Evolutionary conservation across 1,140 invertebrate species (phyloP).

Genomic region (Drosophila elegans): DNA sequence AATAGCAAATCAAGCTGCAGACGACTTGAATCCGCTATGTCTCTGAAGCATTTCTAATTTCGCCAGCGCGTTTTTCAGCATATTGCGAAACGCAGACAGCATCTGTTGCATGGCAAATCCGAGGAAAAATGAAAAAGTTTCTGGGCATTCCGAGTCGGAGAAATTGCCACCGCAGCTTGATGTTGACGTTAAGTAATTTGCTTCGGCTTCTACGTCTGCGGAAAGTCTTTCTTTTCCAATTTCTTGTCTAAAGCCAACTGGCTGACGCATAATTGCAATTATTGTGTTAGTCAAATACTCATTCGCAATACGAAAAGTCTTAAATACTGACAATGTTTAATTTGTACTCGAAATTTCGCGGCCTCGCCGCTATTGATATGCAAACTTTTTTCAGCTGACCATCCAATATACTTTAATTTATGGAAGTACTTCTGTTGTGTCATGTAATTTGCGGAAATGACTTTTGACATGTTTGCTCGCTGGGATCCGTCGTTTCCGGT

Average conservation of each 20-base stretch:
- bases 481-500: constrained; percentile 31
- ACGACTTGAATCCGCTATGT: constrained; percentile 26
- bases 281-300: constrained; percentile 71
- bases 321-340: constrained; percentile 25
- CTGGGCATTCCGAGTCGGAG: constrained; percentile 20
- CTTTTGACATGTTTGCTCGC: constrained; percentile 64
- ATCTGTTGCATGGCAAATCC: constrained; percentile 66
- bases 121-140: constrained; percentile 35
- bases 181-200: constrained; percentile 58
- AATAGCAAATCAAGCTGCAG: constrained; percentile 67
- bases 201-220: constrained; percentile 28
- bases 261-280: constrained; percentile 70
- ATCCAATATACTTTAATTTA: constrained; percentile 74
- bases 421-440: constrained; percentile 46
- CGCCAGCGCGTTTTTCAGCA: constrained; percentile 43
- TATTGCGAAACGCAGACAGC: constrained; percentile 62
- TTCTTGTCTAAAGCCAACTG: constrained; percentile 30
- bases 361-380: constrained; percentile 13
- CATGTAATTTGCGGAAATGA: constrained; percentile 74
- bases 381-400: constrained; percentile 19
- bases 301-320: constrained; percentile 32
- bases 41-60: constrained; percentile 63
- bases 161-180: constrained; percentile 44
- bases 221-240: constrained; percentile 21
- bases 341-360: constrained; percentile 16